Base-by-base conservation (phyloP, 2,888 invertebrate genomes). In the Nudaria mundana region DNA sequence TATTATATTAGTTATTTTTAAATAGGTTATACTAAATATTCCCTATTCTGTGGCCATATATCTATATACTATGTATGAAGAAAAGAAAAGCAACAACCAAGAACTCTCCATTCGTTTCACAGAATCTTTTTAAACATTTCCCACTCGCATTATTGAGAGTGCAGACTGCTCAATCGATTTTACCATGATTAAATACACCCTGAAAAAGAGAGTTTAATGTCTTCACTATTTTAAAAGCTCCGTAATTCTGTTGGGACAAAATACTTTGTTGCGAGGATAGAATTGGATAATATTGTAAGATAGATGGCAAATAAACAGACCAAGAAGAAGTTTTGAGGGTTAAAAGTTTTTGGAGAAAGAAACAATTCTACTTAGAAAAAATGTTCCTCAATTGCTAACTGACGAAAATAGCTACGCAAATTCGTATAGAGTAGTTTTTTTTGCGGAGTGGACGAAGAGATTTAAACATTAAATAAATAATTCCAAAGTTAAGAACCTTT, bases 71-170 rank as follows among this genome's bases (percentile, higher is more conserved):
- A n/a, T n/a, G n/a, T n/a, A n/a, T n/a, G n/a, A n/a, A n/a, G n/a
- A n/a, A n/a, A n/a, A n/a, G 60, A 62, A 57, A 57, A 56, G 64
- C 61, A 66, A 56, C 63, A 52, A 52, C 52, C 59, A 46, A 52
- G 40, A 55, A 48, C 53, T 53, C 58, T 53, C 56, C 56, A 49
- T 38, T 56, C 51, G 52, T 52, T 48, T 58, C 61, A 46, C 55
- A 63, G 63, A 63, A 61, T 64, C 67, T 71, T 75, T 74, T 76
- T 66, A 69, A 34, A 71, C 68, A 70, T 74, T 71, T 76, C 70
- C 56, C 62, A 59, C 57, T 37, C 57, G 61, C 57, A 60, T 60
- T 58, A 60, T 58, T 60, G 61, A 60, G 57, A 52, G 61, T 62
- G 63, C 60, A 56, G 62, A 62, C 63, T 61, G 66, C 57, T 62